Conservation (phyloP, 2,113 vertebrate species). For the Octodon degus region DNA sequence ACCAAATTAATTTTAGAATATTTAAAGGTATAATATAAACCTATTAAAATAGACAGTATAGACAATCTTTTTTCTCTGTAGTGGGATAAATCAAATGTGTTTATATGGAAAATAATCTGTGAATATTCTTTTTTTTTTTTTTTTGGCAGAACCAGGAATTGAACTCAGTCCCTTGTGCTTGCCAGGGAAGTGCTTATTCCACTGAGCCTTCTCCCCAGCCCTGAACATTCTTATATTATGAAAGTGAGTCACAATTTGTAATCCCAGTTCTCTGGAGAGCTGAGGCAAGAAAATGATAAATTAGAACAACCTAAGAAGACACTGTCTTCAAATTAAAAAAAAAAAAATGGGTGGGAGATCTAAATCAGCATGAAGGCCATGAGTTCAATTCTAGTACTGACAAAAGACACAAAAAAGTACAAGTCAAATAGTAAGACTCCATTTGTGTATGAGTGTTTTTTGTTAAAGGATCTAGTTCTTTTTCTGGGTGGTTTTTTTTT, state of each 20-base stretch:
- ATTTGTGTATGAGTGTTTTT: background rate
- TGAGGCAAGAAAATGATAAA: background rate
- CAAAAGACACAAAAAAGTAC: background rate
- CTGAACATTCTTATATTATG: background rate
- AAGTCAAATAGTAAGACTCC: background rate
- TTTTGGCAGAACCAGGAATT: no score
- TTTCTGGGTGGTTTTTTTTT: background rate
- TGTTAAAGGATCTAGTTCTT: slow-evolving; percentile 4
- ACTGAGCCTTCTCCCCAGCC: no score
- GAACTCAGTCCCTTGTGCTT: no score
- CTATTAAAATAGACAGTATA: background rate
- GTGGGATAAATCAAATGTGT: background rate
- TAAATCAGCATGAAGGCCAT: background rate
- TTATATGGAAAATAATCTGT: background rate
- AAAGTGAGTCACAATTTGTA: background rate
- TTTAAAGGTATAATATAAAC: background rate
- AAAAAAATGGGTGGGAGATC: background rate
- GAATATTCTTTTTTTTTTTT: slow-evolving; percentile 35
- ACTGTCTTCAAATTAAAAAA: background rate
- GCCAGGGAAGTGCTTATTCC: no score
- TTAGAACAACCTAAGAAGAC: background rate
- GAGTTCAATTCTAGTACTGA: background rate
- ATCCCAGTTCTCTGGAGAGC: background rate
- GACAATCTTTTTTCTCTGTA: background rate
- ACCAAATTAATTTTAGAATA: slow-evolving; percentile 42